Evolutionary conservation across 2,113 vertebrate genomes (phyloP).

Genomic region (Dasypus novemcinctus): DNA sequence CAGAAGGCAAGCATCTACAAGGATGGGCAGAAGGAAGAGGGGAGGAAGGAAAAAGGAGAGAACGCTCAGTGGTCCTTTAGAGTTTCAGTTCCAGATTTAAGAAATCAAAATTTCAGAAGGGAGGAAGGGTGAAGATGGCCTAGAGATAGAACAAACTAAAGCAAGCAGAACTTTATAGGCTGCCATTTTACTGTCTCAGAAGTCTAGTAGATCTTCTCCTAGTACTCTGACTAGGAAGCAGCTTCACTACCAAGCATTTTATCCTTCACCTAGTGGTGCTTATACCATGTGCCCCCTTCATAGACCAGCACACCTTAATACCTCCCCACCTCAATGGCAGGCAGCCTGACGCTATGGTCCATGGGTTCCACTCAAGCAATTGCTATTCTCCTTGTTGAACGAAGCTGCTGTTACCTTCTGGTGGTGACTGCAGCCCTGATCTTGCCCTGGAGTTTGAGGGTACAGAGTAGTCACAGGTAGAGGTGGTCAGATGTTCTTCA

Average conservation of each 20-base stretch:
- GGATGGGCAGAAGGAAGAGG: neutral
- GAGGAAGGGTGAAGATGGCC: neutral
- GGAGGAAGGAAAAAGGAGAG: neutral
- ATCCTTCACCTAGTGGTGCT: neutral
- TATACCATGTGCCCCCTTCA: neutral
- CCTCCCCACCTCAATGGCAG: too few relatives aligned
- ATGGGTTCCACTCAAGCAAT: neutral
- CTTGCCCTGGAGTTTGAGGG: neutral
- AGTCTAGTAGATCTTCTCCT: accelerated
- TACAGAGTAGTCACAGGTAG: too few relatives aligned
- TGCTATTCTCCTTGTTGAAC: too few relatives aligned
- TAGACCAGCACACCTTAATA: too few relatives aligned
- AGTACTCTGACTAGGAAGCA: neutral
- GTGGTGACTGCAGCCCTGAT: neutral
- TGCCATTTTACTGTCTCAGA: neutral
- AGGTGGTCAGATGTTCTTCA: neutral
- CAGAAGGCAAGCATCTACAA: neutral
- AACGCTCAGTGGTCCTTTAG: neutral
- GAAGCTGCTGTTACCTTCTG: neutral
- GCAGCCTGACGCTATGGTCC: neutral
- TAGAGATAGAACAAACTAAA: neutral
- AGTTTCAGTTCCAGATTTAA: neutral
- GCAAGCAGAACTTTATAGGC: neutral
- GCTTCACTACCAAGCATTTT: neutral
- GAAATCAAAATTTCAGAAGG: neutral